A percentile compares a stretch with the other conserved stretches of the same genome.
Evolutionary conservation across 1,140 invertebrate genomes (phyloP).

Genomic region (Drosophila ananassae): DNA sequence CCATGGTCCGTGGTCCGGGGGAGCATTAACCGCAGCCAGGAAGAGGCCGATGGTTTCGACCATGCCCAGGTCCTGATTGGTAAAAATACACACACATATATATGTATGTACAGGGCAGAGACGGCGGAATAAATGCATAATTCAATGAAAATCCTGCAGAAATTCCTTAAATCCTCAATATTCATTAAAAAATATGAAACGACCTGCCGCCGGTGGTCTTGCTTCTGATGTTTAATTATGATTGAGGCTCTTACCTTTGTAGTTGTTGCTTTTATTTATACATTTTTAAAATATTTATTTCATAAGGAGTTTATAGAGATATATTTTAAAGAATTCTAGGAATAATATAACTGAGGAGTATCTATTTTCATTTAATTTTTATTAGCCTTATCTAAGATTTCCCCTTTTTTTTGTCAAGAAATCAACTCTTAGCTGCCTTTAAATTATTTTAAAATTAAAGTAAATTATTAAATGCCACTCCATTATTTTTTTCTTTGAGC

Average conservation of each 20-base stretch:
- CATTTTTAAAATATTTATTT: not conserved
- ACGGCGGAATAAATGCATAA: slow-evolving; percentile 77
- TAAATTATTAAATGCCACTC: not conserved
- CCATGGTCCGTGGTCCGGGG: not conserved
- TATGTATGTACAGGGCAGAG: not conserved
- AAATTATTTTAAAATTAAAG: too few species aligned
- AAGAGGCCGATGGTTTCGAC: slow-evolving; percentile 36
- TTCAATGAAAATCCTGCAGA: slow-evolving; percentile 83
- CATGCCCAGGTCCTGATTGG: slow-evolving; percentile 45
- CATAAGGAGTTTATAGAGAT: too few species aligned
- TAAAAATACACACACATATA: not conserved
- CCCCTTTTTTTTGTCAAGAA: too few species aligned
- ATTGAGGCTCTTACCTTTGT: slow-evolving; percentile 13
- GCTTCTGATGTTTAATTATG: slow-evolving; percentile 16
- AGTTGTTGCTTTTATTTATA: not conserved
- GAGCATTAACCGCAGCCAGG: slow-evolving; percentile 33
- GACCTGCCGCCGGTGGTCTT: slow-evolving; percentile 41
- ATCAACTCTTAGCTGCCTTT: too few species aligned
- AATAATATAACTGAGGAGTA: too few species aligned
- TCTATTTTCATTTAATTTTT: too few species aligned
- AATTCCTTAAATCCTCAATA: slow-evolving; percentile 84
- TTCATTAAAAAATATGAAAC: slow-evolving; percentile 81
- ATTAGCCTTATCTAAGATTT: too few species aligned
- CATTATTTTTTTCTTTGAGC: not conserved
- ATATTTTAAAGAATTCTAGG: too few species aligned